Evolutionary conservation across 2,113 vertebrate genomes (phyloP), one percentile per base, ranked within the genome.

Genomic region (Pheucticus melanocephalus): DNA sequence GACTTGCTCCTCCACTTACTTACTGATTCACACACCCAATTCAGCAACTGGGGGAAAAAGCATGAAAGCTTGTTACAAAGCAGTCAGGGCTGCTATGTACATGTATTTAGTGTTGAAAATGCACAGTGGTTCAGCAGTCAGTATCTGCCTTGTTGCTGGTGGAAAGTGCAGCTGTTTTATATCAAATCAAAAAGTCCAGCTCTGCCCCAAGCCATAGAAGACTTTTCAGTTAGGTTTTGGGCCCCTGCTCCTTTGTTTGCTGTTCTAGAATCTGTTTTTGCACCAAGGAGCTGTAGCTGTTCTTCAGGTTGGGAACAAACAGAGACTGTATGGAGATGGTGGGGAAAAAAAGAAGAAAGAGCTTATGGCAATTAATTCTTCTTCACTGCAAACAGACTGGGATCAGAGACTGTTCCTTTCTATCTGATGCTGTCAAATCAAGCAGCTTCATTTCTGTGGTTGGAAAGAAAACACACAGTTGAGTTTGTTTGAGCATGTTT

Each of bases 11-110:
- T 53, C 24, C 39, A 18, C 11, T 75, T 60, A 15, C 14, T 80
- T 61, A 20, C 48, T 64, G 35, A 8, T n/a, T 84, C 28, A n/a
- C 20, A 13, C 31, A 24, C 20, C 14, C 4, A 42, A 2, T 68
- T 59, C 51, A 81, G 69, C 47, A 59, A 2, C 0, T 48, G 24
- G 16, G 6, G n/a, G 22, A 1, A 14, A 51, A 48, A 27, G 5
- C 9, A 47, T 2, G 2, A 11, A 78, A 81, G 27, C 33, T 23
- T 75, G 7, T 64, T 84, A 35, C 1, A 2, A 64, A 66, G 22
- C 23, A 66, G 45, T 37, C 75, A 33, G 44, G 69, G 56, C 19
- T 68, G 39, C 56, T 59, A 0, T 1, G 9, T 65, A 4, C 1
- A 0, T n/a, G 9, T 76, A 48, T 37, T 72, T 63, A 40, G 17